phyloP scores from a whole-genome alignment of 2,888 invertebrate species.

The Cerastoderma edule region DNA sequence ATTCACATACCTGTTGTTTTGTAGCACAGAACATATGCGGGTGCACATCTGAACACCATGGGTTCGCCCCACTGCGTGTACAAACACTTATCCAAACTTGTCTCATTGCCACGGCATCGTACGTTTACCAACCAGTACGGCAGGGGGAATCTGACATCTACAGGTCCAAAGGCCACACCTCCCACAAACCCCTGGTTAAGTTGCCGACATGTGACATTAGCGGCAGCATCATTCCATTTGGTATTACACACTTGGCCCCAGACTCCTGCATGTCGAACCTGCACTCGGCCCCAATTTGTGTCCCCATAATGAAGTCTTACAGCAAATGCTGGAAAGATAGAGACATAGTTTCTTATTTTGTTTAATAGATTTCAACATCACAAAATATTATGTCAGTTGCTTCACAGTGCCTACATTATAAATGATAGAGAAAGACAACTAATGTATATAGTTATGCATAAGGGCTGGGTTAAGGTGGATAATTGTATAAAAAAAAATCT shows the following conservation, averaged over 20 bases:
- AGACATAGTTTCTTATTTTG: too few species aligned
- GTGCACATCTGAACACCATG: slow-evolving; percentile 47
- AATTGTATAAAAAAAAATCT: too few species aligned
- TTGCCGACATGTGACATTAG: slow-evolving; percentile 85
- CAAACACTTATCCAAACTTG: slow-evolving; percentile 66
- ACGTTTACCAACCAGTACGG: slow-evolving; percentile 77
- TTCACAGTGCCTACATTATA: too few species aligned
- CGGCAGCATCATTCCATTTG: slow-evolving; percentile 88
- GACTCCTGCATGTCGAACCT: slow-evolving; percentile 88
- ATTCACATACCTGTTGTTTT: slow-evolving; percentile 54
- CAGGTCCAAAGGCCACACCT: slow-evolving; percentile 68
- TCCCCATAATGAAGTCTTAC: slow-evolving; percentile 65
- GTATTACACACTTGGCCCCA: slow-evolving; percentile 91
- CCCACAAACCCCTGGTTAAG: slow-evolving; percentile 67
- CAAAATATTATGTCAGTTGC: too few species aligned
- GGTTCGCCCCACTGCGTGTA: slow-evolving; percentile 64
- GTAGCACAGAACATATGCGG: slow-evolving; percentile 71
- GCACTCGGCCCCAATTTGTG: slow-evolving; percentile 84
- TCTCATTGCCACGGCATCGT: slow-evolving; percentile 84
- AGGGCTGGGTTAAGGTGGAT: too few species aligned
- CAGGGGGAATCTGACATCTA: slow-evolving; percentile 36
- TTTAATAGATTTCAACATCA: too few species aligned
- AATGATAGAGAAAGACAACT: too few species aligned
- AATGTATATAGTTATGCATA: too few species aligned
- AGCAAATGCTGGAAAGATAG: slow-evolving; percentile 62